A percentile compares a stretch with the other conserved stretches of the same genome.
These are phyloP conservation scores for Hypanus sabinus DNA, from an alignment of 2,113 vertebrate species.

Conservation along the genomic window DNA sequence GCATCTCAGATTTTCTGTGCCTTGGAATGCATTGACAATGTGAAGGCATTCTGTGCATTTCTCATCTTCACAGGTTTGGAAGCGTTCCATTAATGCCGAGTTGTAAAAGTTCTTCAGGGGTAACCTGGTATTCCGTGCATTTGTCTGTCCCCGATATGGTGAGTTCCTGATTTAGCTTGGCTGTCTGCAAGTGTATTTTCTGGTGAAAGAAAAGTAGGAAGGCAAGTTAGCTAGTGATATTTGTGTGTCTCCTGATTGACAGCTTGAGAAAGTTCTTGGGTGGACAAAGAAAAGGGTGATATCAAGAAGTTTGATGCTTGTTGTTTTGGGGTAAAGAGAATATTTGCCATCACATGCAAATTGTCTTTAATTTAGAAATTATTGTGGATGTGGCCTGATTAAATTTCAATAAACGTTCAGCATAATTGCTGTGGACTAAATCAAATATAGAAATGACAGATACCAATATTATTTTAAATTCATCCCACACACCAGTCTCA, in stretches of 20 bases:
- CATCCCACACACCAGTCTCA: neutral
- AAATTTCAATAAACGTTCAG: neutral
- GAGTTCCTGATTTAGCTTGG: neutral
- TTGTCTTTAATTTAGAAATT: neutral
- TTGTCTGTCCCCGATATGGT: neutral
- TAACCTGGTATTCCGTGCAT: neutral
- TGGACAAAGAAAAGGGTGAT: neutral
- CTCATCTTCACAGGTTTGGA: neutral
- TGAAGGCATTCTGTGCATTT: neutral
- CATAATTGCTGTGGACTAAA: neutral
- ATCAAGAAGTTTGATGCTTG: neutral
- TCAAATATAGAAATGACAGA: neutral
- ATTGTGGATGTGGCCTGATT: neutral
- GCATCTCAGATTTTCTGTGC: neutral
- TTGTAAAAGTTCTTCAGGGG: neutral
- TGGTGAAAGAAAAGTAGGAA: neutral
- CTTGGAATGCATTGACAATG: neutral
- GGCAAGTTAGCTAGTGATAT: neutral
- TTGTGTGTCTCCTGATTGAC: neutral
- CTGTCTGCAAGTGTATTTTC: conserved; percentile 3
- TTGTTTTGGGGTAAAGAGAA: neutral
- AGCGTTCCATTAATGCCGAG: neutral
- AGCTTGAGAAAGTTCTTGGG: neutral
- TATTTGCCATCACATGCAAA: neutral
- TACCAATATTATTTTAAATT: neutral